Evolutionary conservation across 2,797 vertebrate species (phyloP).

Genomic region (Gambusia yucatana): DNA sequence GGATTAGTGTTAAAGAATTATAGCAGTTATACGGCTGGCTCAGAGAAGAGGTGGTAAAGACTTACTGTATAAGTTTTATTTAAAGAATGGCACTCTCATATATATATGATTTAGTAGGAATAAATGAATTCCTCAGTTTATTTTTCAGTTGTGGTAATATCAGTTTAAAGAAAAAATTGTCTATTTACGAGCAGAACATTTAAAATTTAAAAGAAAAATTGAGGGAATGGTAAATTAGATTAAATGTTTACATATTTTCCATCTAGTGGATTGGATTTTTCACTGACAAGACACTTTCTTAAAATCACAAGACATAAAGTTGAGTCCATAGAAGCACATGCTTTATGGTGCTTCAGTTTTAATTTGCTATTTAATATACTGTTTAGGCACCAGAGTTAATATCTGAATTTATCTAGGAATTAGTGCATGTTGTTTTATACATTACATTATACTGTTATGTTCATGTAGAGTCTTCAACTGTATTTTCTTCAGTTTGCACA

Average conservation of each 20-base stretch:
- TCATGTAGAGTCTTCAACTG: neutral
- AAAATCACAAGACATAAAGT: neutral
- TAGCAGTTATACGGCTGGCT: neutral
- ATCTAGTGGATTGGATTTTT: neutral
- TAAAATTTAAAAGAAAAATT: neutral
- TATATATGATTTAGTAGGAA: neutral
- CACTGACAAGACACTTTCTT: neutral
- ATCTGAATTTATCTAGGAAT: neutral
- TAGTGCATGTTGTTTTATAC: neutral
- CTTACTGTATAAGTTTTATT: neutral
- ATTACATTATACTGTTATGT: neutral
- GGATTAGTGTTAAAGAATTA: neutral
- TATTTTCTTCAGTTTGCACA: neutral
- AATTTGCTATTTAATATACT: neutral
- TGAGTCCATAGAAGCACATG: neutral
- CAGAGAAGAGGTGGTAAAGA: rapidly evolving
- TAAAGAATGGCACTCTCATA: neutral
- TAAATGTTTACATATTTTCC: neutral
- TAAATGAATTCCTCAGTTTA: neutral
- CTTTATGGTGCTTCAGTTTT: neutral
- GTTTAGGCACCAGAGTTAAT: neutral
- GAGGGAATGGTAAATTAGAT: neutral
- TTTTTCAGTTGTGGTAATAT: neutral
- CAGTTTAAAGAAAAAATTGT: neutral
- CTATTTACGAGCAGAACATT: neutral